Base-by-base conservation (phyloP, 2,888 invertebrate genomes). In the Atethmia centrago region DNA sequence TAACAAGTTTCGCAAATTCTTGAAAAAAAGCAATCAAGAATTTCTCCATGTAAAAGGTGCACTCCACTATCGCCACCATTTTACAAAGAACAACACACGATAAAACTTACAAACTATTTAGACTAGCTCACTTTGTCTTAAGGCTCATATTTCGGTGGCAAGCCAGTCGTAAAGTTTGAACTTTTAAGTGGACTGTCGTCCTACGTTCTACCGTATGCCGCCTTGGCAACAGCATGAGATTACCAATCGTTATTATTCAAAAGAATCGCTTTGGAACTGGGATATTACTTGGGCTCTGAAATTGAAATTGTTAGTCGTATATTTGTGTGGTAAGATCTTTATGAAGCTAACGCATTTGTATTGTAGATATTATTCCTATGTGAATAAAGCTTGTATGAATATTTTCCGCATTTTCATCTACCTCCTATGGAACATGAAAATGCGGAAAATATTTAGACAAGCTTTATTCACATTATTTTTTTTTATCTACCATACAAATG, bases 181-280 rank as follows among this genome's bases (percentile, higher is more conserved):
- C 68, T 87, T 86, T 84, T 86, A 85, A 87, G 82, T 85, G 82
- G 74, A 65, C 75, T 82, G 82, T 77, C 84, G 66, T 56, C 70
- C 63, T 55, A 53, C 64, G 64, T 63, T 73, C 74, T 51, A n/a
- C 65, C 77, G 68, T 85, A 80, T 74, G 85, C 77, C 40, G 75
- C 72, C 68, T 79, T 85, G 82, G 86, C 82, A 81, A 77, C 61
- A 71, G 74, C 78, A 70, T 78, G n/a, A 63, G 74, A 78, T 73
- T 69, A 79, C 75, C 69, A 77, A 84, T 77, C 42, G 67, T 72
- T 75, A 73, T 82, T 84, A 74, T 77, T 83, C 69, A 81, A 71
- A 81, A 81, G 66, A 81, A 71, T 77, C 25, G 68, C 61, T 72
- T 68, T 47, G 76, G 31, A 71, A 77, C 53, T 47, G 9, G 70